Conservation (phyloP, 2,888 invertebrate genomes). For the Erebia ligea region DNA sequence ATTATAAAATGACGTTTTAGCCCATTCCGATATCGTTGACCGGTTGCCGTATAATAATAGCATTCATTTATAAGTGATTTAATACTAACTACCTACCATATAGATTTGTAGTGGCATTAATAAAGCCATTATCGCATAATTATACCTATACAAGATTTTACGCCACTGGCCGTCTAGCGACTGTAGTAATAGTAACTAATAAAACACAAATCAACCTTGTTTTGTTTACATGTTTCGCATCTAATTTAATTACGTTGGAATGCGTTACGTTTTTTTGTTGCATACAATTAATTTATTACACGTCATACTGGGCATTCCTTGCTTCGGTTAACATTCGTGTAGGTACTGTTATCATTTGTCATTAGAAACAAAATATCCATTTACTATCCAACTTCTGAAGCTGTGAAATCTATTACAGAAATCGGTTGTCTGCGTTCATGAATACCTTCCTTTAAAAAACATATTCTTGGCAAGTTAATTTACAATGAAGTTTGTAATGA, state of each 20-base stretch:
- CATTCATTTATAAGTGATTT: slow-evolving; percentile 79
- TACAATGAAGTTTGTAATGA: no score
- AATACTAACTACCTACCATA: slow-evolving; percentile 78
- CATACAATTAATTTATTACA: slow-evolving; percentile 10
- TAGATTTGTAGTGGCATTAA: slow-evolving; percentile 77
- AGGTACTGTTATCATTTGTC: neutral
- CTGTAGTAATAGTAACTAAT: slow-evolving; percentile 54
- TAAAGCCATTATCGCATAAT: slow-evolving; percentile 76
- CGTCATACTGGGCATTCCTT: neutral
- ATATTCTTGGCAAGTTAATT: neutral
- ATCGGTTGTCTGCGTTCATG: no score
- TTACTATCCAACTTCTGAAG: neutral
- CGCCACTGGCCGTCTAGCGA: slow-evolving; percentile 53
- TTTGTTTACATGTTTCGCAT: slow-evolving; percentile 46
- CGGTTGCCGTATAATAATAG: slow-evolving; percentile 75
- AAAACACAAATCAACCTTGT: slow-evolving; percentile 67
- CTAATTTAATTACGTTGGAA: slow-evolving; percentile 31
- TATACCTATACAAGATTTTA: slow-evolving; percentile 78
- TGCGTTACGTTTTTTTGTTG: slow-evolving; percentile 24
- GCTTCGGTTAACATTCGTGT: neutral
- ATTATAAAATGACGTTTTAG: slow-evolving; percentile 81
- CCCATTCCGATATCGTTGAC: slow-evolving; percentile 78
- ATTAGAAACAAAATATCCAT: neutral
- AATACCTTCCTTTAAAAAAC: neutral
- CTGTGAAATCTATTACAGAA: no score